Evolutionary conservation across 2,113 vertebrate genomes (phyloP), one percentile per base, ranked within the genome.

Genomic region (Albula goreensis): DNA sequence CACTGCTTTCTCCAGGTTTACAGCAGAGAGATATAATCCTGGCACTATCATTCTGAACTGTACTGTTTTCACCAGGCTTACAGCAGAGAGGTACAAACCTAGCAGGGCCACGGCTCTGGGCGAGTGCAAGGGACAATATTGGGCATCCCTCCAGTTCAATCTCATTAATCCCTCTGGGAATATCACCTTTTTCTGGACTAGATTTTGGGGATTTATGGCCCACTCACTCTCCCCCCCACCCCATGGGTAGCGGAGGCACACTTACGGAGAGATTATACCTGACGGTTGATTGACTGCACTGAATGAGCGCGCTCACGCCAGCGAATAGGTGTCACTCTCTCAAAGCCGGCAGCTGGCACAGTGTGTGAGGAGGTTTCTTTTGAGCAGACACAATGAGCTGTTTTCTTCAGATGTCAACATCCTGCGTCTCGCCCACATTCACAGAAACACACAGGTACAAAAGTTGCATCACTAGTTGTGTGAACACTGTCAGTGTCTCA

Each of bases 181-280:
- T 74, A 1, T 2, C 8, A 74, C 70, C 70, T 74, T 22, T 74
- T n/a, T 7, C n/a, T 31, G n/a, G 70, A 10, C 70, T 31, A n/a
- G 19, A 74, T 74, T 41, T 74, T 74, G n/a, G n/a, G 70, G 70
- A 74, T n/a, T 74, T 31, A 11, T 2, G 25, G 2, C 50, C 22
- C 48, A 81, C 49, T 51, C 41, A 63, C 13, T 51, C 81, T 84
- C 85, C 52, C 77, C 83, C 17, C 70, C 56, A 50, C 87, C 84
- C 81, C 86, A 85, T 86, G 60, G 87, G 83, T 90, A 90, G 86
- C 60, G 52, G 51, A 25, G 85, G 78, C 88, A 87, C 83, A 84
- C 85, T 84, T 87, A 83, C 86, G 87, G 83, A 85, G 85, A 86
- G 90, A 92, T 90, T 90, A 88, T 84, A 74, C 17, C 78, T 83